Evolutionary conservation across 2,888 invertebrate genomes (phyloP), one percentile per base, ranked within the genome.

Genomic region (Drosophila dives): DNA sequence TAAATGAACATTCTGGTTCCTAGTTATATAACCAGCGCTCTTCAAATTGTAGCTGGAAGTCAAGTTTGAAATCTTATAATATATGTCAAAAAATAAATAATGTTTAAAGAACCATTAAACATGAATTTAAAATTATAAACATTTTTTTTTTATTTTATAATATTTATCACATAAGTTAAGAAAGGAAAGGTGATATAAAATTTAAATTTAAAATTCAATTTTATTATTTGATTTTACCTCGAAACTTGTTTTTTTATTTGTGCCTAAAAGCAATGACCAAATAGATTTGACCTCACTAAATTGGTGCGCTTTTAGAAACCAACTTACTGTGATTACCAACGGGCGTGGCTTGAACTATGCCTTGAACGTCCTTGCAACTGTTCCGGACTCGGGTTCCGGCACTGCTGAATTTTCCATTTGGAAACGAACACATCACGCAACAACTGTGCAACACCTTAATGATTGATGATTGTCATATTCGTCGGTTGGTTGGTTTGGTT

Each of bases 401-500:
- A 15, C 45, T 45, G 15, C 23, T 23, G 12, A 23, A 8, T 15
- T 45, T 45, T 23, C 45, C 45, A 45, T 45, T 45, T 45, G 23
- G 45, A 3, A 20, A 23, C 45, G 20, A 23, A 45, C 20, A 45
- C 45, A 45, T 45, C 45, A 45, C 45, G 45, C 45, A 45, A 45
- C 45, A 45, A 42, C 23, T 38, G 38, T 38, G 38, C 29, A 29
- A 38, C 38, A 45, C 45, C 45, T 23, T 23, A 84, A 88, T 91
- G 91, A 91, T 91, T 91, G 91, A 91, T 91, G 87, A 87, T 80
- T 90, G 84, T 84, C 89, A 83, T 73, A 83, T 76, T 64, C 77
- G 64, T 55, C 17, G 73, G 53, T 64, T 45, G 73, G 53, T 64
- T 45, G 23, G 15, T 1, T 20, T 20, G 45, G 42, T 29, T 6